phyloP scores from a whole-genome alignment of 2,797 vertebrate species.

The Lepilemur ruficaudatus region DNA sequence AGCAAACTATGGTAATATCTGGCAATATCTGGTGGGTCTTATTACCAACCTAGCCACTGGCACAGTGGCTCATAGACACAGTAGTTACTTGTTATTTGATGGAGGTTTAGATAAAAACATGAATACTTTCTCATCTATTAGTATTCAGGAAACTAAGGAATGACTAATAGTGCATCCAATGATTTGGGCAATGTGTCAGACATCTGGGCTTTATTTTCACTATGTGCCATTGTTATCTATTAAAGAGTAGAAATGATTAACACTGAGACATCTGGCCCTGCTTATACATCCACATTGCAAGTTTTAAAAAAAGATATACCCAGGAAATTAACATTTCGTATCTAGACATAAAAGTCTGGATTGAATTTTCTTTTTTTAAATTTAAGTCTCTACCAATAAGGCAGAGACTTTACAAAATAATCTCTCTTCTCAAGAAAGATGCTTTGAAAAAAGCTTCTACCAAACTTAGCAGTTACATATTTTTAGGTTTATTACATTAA shows the following conservation, averaged over 20 bases:
- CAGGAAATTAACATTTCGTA: slow-evolving; percentile 25
- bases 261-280: slow-evolving; percentile 6
- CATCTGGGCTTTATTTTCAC: slow-evolving; percentile 56
- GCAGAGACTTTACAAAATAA: background rate
- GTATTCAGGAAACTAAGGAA: background rate
- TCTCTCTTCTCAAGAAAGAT: background rate
- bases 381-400: background rate
- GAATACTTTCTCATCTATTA: background rate
- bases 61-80: background rate
- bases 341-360: slow-evolving; percentile 17
- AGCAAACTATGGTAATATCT: background rate
- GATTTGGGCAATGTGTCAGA: background rate
- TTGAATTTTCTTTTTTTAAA: background rate
- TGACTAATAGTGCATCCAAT: background rate
- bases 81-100: background rate
- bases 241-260: slow-evolving; percentile 46
- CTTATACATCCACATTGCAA: background rate
- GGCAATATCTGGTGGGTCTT: background rate
- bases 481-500: background rate
- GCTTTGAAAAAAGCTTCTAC: background rate
- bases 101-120: background rate
- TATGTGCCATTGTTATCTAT: slow-evolving; percentile 4
- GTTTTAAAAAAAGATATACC: background rate
- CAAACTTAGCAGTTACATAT: background rate
- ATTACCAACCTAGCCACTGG: background rate